These are phyloP conservation scores for Augiades crinisus DNA, from an alignment of 2,888 invertebrate species.

Conservation along the genomic window DNA sequence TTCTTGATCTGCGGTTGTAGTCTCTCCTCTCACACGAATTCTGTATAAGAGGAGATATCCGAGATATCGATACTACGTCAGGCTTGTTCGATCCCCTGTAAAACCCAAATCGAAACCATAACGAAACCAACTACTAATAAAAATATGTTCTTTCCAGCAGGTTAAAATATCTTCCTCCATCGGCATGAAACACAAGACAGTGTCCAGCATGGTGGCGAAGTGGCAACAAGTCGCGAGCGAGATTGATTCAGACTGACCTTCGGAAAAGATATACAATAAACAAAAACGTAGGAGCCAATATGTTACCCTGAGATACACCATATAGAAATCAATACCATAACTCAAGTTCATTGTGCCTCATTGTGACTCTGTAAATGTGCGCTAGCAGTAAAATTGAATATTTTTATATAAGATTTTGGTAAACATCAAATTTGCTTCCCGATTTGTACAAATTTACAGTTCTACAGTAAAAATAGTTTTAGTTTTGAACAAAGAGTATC, in stretches of 20 bases:
- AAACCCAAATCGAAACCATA: no score
- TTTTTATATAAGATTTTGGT: not conserved
- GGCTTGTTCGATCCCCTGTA: no score
- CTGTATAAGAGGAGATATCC: no score
- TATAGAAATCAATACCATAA: no score
- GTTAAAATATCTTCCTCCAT: conserved; percentile 68
- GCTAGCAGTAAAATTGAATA: not conserved
- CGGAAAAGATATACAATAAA: not conserved
- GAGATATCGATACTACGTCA: no score
- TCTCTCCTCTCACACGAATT: no score
- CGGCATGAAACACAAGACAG: conserved; percentile 83
- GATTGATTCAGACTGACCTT: conserved; percentile 57
- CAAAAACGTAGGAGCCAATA: not conserved
- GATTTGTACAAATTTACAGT: not conserved
- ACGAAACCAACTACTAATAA: no score
- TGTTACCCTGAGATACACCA: not conserved
- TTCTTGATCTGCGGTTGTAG: no score
- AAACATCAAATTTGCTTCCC: not conserved
- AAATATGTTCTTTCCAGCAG: conserved; percentile 51
- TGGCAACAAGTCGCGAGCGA: conserved; percentile 85
- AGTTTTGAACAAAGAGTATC: not conserved
- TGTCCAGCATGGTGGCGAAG: conserved; percentile 83
- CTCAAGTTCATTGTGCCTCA: no score
- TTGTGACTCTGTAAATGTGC: not conserved
- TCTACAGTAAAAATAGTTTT: not conserved